A percentile compares a stretch with the other conserved stretches of the same genome.
phyloP scores from a whole-genome alignment of 1,140 invertebrate genomes.

The Asobara japonica region DNA sequence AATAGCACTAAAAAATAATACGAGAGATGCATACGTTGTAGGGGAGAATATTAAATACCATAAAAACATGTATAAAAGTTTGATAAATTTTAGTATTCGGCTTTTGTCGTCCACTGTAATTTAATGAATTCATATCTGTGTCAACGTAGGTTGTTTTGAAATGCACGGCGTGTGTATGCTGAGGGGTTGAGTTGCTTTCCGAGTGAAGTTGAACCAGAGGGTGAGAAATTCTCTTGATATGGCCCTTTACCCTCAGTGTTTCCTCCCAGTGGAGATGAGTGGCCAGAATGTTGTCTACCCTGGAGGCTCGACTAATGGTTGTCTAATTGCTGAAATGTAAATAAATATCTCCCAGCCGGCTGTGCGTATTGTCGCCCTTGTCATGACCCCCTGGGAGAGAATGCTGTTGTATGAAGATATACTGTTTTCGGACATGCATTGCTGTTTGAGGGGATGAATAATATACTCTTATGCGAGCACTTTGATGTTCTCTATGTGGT shows the following conservation, averaged over 20 bases:
- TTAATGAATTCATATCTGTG: constrained; percentile 42
- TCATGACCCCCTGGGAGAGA: constrained; percentile 41
- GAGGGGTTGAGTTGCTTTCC: constrained; percentile 35
- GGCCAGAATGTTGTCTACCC: constrained; percentile 40
- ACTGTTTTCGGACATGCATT: constrained; percentile 62
- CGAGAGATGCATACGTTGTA: background rate
- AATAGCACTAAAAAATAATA: background rate
- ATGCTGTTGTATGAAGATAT: constrained; percentile 60
- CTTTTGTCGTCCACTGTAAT: constrained; percentile 31
- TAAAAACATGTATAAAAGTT: constrained; percentile 9
- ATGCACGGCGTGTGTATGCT: constrained; percentile 37
- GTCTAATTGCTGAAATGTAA: constrained; percentile 65
- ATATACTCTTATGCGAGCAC: background rate
- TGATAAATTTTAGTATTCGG: constrained; percentile 29
- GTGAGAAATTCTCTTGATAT: constrained; percentile 23
- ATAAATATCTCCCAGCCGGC: constrained; percentile 62
- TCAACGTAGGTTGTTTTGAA: constrained; percentile 38
- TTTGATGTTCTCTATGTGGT: too few species aligned
- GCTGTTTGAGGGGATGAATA: constrained; percentile 52
- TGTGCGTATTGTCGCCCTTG: constrained; percentile 32
- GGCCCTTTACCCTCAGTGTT: background rate
- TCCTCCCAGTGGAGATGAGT: constrained; percentile 31
- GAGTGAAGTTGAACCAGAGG: constrained; percentile 11
- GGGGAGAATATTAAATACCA: constrained; percentile 9
- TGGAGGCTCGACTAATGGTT: constrained; percentile 58